phyloP scores from a whole-genome alignment of 2,113 vertebrate genomes.

The Pantherophis guttatus region DNA sequence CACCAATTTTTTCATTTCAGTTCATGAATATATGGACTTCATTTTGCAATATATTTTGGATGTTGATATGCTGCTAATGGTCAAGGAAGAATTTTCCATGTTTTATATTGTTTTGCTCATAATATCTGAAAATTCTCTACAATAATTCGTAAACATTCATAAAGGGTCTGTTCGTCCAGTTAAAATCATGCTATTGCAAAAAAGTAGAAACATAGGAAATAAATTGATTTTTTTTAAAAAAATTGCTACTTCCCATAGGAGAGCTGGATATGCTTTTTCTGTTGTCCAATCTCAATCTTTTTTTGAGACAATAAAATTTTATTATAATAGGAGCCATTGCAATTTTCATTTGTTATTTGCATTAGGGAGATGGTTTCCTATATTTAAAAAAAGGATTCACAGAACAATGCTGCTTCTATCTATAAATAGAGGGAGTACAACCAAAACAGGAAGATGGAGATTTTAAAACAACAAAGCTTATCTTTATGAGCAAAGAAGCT shows the following conservation, averaged over 20 bases:
- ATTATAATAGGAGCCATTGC: background rate
- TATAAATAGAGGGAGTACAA: slow-evolving; percentile 39
- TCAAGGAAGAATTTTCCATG: background rate
- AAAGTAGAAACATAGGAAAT: background rate
- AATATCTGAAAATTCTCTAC: background rate
- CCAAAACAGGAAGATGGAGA: slow-evolving; percentile 49
- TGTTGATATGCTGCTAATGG: background rate
- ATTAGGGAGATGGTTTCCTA: slow-evolving; percentile 41
- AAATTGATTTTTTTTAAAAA: background rate
- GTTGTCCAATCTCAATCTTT: background rate
- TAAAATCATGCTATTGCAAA: background rate
- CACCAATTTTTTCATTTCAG: background rate
- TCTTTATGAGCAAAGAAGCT: slow-evolving; percentile 51
- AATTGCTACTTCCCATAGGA: background rate
- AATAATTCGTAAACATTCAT: background rate
- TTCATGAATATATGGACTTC: background rate
- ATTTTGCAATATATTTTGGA: background rate
- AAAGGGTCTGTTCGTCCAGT: background rate
- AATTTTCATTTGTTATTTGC: slow-evolving; percentile 32
- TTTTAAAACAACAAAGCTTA: slow-evolving; percentile 58
- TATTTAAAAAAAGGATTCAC: slow-evolving; percentile 32
- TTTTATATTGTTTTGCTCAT: background rate
- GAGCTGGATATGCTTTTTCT: background rate
- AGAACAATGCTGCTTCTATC: slow-evolving; percentile 31
- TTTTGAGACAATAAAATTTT: background rate